Conservation (phyloP, 2,888 invertebrate species). For the Tenthredo scrophulariae region DNA sequence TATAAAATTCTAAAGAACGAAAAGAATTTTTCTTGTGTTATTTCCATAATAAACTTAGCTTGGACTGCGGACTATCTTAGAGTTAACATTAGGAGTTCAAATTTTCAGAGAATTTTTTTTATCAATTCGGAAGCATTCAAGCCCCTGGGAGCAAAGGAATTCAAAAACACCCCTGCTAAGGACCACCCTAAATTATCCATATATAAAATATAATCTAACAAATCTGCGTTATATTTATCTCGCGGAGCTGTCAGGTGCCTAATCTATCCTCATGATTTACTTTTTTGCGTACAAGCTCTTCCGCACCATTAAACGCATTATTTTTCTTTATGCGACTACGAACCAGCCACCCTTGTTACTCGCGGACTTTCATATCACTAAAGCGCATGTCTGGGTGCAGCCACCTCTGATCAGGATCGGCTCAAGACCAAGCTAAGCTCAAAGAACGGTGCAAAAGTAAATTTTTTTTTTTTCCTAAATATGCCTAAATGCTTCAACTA, state of each 20-base stretch:
- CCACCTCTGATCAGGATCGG: constrained; percentile 43
- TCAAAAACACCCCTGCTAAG: no score
- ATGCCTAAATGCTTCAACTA: not conserved
- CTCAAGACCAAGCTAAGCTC: constrained; percentile 16
- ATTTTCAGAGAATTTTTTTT: no score
- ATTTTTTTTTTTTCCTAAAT: not conserved
- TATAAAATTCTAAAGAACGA: no score
- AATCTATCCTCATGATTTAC: constrained; percentile 55
- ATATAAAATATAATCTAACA: constrained; percentile 22
- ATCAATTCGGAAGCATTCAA: no score
- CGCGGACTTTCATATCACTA: constrained; percentile 6
- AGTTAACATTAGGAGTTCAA: no score
- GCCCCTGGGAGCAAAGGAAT: no score
- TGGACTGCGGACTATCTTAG: no score
- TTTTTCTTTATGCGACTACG: constrained; percentile 46
- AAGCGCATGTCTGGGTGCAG: constrained; percentile 61
- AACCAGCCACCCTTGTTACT: constrained; percentile 55
- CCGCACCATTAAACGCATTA: constrained; percentile 59
- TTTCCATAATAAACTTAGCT: no score
- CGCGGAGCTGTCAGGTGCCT: constrained; percentile 31
- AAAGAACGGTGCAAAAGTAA: not conserved
- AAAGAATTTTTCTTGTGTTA: no score
- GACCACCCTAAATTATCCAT: no score
- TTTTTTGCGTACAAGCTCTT: constrained; percentile 55
- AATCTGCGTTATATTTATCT: constrained; percentile 2